Base-by-base conservation (phyloP, 2,113 vertebrate species). In the Coracopsis vasa region DNA sequence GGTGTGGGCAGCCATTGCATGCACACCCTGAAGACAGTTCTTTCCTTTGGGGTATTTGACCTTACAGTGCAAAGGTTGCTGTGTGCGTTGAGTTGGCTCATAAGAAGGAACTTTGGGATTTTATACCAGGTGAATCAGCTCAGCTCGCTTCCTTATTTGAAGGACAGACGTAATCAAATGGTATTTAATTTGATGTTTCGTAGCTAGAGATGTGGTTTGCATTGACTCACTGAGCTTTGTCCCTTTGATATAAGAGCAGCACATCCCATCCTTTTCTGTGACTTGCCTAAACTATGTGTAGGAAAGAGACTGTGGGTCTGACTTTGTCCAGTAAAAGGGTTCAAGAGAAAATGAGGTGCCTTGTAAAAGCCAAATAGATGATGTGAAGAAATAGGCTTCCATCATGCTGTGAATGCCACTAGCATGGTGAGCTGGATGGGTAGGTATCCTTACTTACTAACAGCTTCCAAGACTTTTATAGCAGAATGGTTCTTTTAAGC, bases 21-120 rank as follows among this genome's bases (percentile, higher is more conserved):
- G 3, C n/a, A 19, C 0, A 0, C n/a, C 67, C 62, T 48, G 33
- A 69, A 11, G 58, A 51, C 11, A 0, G 86, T 64, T 92, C 39
- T 75, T 87, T 51, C 18, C 13, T 51, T 87, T 45, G 62, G 11
- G 21, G 7, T 53, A 14, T 74, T 71, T 81, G 47, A 69, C 75
- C 54, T 90, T 60, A 45, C 31, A 67, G 42, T 37, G 24, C 37
- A 53, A 35, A 78, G 33, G 58, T 67, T 64, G 42, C 50, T 81
- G 8, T 90, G 37, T 71, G 29, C 33, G 42, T 56, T 78, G 53
- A 60, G 45, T n/a, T 79, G 41, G 23, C 41, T 45, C 8, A 16
- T 64, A 73, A 51, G 62, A 83, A 77, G 24, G 27, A 77, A 18
- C 39, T n/a, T n/a, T 6, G 37, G 37, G 41, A 73, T 67, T 89